A percentile compares a stretch with the other conserved stretches of the same genome.
phyloP scores from a whole-genome alignment of 2,888 invertebrate species.

The Neocrepidodera transversa region DNA sequence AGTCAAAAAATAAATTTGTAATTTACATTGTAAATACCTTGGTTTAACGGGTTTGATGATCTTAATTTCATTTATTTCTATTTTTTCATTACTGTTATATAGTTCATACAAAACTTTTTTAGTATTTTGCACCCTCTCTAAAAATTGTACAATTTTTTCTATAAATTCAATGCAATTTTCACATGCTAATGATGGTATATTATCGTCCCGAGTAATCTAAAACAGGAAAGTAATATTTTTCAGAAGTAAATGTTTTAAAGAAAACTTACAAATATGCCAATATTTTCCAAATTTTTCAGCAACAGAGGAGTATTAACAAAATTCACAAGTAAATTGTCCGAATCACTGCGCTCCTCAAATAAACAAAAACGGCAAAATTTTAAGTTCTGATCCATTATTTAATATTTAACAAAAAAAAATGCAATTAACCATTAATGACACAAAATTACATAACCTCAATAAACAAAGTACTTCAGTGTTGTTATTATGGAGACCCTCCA shows the following conservation, averaged over 20 bases:
- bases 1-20: too few species aligned
- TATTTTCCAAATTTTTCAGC: neutral
- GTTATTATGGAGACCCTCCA: too few species aligned
- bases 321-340: neutral
- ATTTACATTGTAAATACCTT: too few species aligned
- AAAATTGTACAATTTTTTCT: slow-evolving; percentile 38
- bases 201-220: slow-evolving; percentile 39
- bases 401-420: neutral
- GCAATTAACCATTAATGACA: too few species aligned
- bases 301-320: neutral
- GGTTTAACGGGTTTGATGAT: neutral
- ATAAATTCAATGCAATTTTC: slow-evolving; percentile 39
- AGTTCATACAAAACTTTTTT: slow-evolving; percentile 31
- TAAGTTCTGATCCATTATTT: slow-evolving; percentile 7
- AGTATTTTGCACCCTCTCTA: slow-evolving; percentile 36
- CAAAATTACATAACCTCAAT: neutral
- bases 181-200: slow-evolving; percentile 40
- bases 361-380: slow-evolving; percentile 12
- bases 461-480: too few species aligned
- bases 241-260: neutral
- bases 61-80: neutral
- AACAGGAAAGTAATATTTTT: slow-evolving; percentile 23
- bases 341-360: neutral
- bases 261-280: slow-evolving; percentile 8
- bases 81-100: slow-evolving; percentile 7